A percentile compares a stretch with the other conserved stretches of the same genome.
Conservation (phyloP, 2,113 vertebrate genomes). For the Pycnonotus jocosus region DNA sequence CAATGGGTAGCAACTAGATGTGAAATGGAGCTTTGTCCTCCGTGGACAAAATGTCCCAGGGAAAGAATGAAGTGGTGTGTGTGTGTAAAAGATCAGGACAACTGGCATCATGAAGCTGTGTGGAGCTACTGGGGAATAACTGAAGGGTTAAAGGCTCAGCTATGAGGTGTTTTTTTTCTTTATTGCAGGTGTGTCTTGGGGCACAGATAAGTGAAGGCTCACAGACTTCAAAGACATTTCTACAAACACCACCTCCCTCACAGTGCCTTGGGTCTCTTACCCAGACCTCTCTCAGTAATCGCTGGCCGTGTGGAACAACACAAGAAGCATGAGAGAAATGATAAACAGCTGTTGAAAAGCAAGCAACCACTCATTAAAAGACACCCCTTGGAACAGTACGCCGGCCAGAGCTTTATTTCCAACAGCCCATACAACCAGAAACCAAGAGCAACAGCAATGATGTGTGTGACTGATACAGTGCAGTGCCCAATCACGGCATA, state of each 20-base stretch:
- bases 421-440: constrained; percentile 40
- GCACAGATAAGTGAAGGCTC: background rate
- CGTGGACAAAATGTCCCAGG: background rate
- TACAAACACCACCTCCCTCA: background rate
- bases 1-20: background rate
- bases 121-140: background rate
- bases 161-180: background rate
- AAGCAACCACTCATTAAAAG: background rate
- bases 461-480: background rate
- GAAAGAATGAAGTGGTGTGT: background rate
- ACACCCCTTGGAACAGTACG: background rate
- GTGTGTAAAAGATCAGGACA: background rate
- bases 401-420: constrained; percentile 46
- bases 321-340: background rate
- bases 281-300: background rate
- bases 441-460: constrained; percentile 30
- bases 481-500: background rate
- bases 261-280: background rate
- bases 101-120: background rate
- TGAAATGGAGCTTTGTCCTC: background rate
- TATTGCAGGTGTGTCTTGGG: background rate
- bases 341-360: background rate
- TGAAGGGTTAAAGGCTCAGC: background rate
- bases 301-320: background rate
- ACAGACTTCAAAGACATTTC: background rate